phyloP scores from a whole-genome alignment of 2,888 invertebrate genomes.

The Cosmopolites sordidus region DNA sequence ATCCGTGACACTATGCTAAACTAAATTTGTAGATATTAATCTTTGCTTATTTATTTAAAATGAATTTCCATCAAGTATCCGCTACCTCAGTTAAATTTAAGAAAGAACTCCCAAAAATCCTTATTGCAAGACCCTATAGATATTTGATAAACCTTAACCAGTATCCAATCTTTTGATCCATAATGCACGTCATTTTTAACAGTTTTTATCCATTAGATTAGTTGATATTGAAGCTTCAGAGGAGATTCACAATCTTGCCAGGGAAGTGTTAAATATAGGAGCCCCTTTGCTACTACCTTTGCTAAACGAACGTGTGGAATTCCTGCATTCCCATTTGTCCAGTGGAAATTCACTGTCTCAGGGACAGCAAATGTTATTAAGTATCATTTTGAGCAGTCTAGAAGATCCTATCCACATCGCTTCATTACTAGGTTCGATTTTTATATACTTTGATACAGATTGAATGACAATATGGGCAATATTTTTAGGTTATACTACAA shows the following conservation, averaged over 20 bases:
- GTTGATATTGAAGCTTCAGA: slow-evolving; percentile 50
- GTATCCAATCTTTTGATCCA: too few species aligned
- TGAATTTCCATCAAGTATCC: too few species aligned
- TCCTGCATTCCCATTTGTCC: slow-evolving; percentile 55
- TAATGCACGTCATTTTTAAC: too few species aligned
- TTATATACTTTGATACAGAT: neutral
- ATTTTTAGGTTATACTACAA: slow-evolving; percentile 39
- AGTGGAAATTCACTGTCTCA: slow-evolving; percentile 52
- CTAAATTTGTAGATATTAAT: too few species aligned
- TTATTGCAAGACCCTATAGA: too few species aligned
- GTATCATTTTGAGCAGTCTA: slow-evolving; percentile 57
- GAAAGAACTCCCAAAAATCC: too few species aligned
- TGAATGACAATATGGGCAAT: neutral
- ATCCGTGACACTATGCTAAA: too few species aligned
- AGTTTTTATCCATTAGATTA: slow-evolving; percentile 32
- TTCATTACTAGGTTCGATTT: slow-evolving; percentile 49
- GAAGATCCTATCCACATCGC: slow-evolving; percentile 59
- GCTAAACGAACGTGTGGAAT: slow-evolving; percentile 55
- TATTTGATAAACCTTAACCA: too few species aligned
- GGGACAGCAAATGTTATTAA: slow-evolving; percentile 59
- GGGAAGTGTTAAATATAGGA: slow-evolving; percentile 56
- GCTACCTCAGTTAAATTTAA: too few species aligned
- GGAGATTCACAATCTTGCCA: slow-evolving; percentile 53
- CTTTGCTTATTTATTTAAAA: too few species aligned
- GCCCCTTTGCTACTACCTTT: slow-evolving; percentile 58